These are phyloP conservation scores for Hormaphis cornu DNA, from an alignment of 1,140 invertebrate species.

Conservation along the genomic window DNA sequence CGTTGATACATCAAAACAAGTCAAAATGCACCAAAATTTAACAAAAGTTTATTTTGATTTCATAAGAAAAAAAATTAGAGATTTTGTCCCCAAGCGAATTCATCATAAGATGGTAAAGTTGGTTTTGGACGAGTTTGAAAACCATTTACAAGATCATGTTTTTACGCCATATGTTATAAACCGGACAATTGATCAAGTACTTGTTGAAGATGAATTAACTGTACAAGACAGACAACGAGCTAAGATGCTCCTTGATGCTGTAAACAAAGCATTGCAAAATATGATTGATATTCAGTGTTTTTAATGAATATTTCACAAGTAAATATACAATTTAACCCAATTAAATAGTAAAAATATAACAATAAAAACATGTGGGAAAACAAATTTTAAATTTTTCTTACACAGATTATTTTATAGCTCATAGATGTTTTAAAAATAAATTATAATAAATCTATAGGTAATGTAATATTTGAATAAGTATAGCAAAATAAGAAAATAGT, in stretches of 20 bases:
- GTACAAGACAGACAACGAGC: background rate
- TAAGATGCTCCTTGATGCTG: background rate
- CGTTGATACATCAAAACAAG: background rate
- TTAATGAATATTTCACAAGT: too few relatives aligned
- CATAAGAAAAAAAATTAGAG: background rate
- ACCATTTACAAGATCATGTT: background rate
- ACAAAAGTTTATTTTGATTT: constrained; percentile 5
- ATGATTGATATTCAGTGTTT: background rate
- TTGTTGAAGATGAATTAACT: background rate
- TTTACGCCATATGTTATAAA: constrained; percentile 4
- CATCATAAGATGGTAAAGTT: constrained; percentile 7
- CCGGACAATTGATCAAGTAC: background rate
- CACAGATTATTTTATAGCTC: too few relatives aligned
- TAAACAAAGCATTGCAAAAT: background rate
- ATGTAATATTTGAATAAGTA: too few relatives aligned
- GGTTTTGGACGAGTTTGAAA: background rate
- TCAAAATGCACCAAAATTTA: constrained; percentile 6
- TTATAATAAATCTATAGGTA: too few relatives aligned
- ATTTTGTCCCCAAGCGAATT: constrained; percentile 14
- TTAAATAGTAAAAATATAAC: too few relatives aligned
- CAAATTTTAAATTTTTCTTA: too few relatives aligned
- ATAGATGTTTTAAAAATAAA: too few relatives aligned
- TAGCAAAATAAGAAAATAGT: too few relatives aligned
- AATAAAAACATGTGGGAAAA: too few relatives aligned
- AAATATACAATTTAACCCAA: too few relatives aligned